These are phyloP conservation scores for Silurus glanis DNA, from an alignment of 2,113 vertebrate genomes.

Conservation along the genomic window DNA sequence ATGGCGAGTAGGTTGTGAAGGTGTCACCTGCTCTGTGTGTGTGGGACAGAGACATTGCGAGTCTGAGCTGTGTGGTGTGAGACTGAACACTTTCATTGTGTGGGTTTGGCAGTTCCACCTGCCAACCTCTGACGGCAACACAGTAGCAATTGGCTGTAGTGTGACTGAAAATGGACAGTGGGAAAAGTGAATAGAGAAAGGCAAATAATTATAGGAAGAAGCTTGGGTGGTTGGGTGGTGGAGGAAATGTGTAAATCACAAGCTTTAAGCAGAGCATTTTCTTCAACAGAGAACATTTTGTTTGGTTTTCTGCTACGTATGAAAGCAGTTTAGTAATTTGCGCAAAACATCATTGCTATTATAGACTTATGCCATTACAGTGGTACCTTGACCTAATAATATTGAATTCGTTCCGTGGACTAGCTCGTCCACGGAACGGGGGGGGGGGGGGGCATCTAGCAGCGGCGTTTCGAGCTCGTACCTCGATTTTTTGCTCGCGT, in stretches of 20 bases:
- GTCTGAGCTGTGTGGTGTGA: constrained; percentile 40
- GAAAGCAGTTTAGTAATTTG: not conserved
- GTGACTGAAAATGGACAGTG: constrained; percentile 44
- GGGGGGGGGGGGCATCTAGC: no score
- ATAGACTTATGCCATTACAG: not conserved
- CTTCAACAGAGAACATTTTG: not conserved
- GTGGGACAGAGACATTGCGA: constrained; percentile 19
- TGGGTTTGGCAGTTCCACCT: constrained; percentile 43
- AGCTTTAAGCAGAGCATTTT: not conserved
- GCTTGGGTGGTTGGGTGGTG: not conserved
- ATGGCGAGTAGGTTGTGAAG: constrained; percentile 40
- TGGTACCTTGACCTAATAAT: no score
- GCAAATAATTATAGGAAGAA: constrained; percentile 1
- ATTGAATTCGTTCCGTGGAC: no score
- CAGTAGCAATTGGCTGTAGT: constrained; percentile 24
- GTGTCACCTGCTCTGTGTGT: constrained; percentile 43
- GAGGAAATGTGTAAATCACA: not conserved
- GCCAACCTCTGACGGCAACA: constrained; percentile 42
- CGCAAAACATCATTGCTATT: not conserved
- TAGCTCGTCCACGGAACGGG: no score
- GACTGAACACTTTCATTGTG: constrained; percentile 43
- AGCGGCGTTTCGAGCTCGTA: no score
- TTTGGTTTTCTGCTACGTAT: not conserved
- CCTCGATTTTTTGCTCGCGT: no score
- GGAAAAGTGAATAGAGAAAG: constrained; percentile 11